These are phyloP conservation scores for Stomatorhinus walkeri DNA, from an alignment of 2,797 vertebrate species.

Conservation along the genomic window DNA sequence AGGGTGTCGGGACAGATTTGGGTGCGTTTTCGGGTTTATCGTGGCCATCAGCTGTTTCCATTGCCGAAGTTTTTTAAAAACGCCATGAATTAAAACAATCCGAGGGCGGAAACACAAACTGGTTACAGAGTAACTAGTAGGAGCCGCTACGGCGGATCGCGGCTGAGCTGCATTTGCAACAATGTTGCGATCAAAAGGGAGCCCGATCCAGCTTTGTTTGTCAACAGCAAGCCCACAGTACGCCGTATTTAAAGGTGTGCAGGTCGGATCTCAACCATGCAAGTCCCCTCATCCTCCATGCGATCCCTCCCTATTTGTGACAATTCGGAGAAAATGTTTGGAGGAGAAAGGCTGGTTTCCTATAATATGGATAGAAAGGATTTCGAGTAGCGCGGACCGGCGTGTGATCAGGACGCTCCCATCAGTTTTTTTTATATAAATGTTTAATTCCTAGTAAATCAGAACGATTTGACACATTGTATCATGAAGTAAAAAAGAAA, in stretches of 20 bases:
- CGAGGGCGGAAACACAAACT: not conserved
- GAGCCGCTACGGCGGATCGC: not conserved
- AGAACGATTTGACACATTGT: not conserved
- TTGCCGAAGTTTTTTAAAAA: not conserved
- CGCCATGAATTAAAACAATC: not conserved
- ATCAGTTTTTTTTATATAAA: not conserved
- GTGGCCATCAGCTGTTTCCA: not conserved
- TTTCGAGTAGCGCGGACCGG: not conserved
- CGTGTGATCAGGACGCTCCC: not conserved
- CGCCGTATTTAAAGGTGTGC: not conserved
- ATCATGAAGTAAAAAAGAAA: not conserved
- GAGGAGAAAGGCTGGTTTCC: not conserved
- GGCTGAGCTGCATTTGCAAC: not conserved
- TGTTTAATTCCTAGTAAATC: not conserved
- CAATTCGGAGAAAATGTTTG: not conserved
- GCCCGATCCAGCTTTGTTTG: not conserved
- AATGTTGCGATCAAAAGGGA: not conserved
- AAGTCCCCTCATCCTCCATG: not conserved
- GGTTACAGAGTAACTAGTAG: not conserved
- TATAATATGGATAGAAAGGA: not conserved
- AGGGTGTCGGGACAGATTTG: not conserved
- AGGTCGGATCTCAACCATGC: not conserved
- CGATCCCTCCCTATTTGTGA: not conserved
- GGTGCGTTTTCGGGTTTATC: not conserved
- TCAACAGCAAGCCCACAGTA: not conserved